Base-by-base conservation (phyloP, 35 echinoderm and acorn worm species). In the Ptychodera flava region DNA sequence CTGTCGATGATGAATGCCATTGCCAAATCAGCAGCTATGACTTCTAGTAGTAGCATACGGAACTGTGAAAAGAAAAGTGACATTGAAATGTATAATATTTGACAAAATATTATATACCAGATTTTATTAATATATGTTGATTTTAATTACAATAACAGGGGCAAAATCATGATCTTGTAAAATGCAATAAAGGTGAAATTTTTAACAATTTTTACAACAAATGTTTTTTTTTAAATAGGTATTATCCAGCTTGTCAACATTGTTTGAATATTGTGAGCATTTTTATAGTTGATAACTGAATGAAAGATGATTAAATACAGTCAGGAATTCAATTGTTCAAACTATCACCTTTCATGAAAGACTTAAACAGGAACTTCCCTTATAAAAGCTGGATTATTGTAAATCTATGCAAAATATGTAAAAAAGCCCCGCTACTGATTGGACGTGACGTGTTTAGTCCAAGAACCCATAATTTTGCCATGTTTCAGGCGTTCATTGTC, bases 1-100 rank as follows among this genome's bases (percentile, higher is more conserved):
- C 96, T 84, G 35, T 99, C 96, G 15, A 99, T 89, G 29, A 92
- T 33, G 31, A 99, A 91, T 33, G 96, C 93, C 1, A 83, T 81
- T 15, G 78, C 78, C 83, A 93, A 92, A 88, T 99, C 93, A 2
- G 87, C 85, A n/a, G 89, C 85, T 38, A 99, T 86, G 35, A 90
- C 88, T 82, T 99, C 86, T 53, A 99, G 45, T 1, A 94, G 78
- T 15, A 99, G 78, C 82, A 92, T 33, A 36, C 96, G 96, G 85
- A 90, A 99, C 96, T 99, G 93, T 35, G 86, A 86, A 30, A 86
- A 82, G 45, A 78, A 78, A 90, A 85, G 86, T 38, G 28, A 33
- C 52, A 52, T 28, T 45, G 1, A 80, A 77, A 77, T 15, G n/a
- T n/a, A 77, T 77, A n/a, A 15, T 15, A 15, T 15, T 77, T 77